Conservation (phyloP, 2,797 vertebrate genomes). For the Nannoperca obscura region DNA sequence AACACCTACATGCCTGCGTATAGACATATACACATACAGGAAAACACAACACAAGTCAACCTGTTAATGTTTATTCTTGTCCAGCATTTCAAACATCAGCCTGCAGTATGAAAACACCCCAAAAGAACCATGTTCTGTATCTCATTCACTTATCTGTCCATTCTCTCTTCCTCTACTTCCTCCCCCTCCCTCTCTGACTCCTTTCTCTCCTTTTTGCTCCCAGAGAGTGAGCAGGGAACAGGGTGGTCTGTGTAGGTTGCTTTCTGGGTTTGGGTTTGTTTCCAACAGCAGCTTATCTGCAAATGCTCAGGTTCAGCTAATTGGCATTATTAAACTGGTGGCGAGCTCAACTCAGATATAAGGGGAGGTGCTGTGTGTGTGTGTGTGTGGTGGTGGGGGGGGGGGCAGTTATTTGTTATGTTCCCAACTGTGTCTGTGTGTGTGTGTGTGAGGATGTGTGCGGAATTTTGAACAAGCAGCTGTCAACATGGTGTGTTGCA, state of each 20-base stretch:
- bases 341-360: constrained; percentile 61
- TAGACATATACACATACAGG: not conserved
- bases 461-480: constrained; percentile 80
- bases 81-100: constrained; percentile 11
- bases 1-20: constrained; percentile 16
- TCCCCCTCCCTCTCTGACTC: not conserved
- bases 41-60: constrained; percentile 14
- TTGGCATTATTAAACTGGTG: constrained; percentile 81
- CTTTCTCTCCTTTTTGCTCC: not conserved
- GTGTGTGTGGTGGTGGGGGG: constrained; percentile 3
- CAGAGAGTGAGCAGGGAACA: constrained; percentile 12
- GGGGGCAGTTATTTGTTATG: constrained; percentile 21
- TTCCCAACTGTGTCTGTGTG: constrained; percentile 14
- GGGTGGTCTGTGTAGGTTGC: constrained; percentile 63
- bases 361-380: constrained; percentile 38
- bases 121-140: constrained; percentile 29
- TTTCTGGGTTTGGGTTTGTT: constrained; percentile 55
- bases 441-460: constrained; percentile 32
- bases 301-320: constrained; percentile 80
- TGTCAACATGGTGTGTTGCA: constrained; percentile 74
- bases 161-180: too few species aligned
- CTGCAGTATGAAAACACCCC: constrained; percentile 27
- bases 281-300: constrained; percentile 75
- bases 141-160: constrained; percentile 23
- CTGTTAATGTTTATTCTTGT: constrained; percentile 17